Evolutionary conservation across 2,113 vertebrate species (phyloP).

Genomic region (Zosterops hypoxanthus): DNA sequence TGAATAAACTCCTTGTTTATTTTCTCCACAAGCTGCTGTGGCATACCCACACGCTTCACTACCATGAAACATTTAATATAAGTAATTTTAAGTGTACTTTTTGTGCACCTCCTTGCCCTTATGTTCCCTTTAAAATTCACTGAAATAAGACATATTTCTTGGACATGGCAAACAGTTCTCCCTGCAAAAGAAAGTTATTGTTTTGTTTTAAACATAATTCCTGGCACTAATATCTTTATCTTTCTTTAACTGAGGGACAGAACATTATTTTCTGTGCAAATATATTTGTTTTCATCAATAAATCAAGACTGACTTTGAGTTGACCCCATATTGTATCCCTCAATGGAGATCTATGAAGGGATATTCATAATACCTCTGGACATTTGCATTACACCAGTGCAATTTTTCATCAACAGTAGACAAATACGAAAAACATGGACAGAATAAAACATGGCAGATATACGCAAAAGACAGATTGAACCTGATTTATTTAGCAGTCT

Average conservation of each 20-base stretch:
- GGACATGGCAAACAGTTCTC: slow-evolving; percentile 15
- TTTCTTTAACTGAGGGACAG: slow-evolving; percentile 51
- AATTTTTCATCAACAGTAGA: slow-evolving; percentile 66
- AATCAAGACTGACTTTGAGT: slow-evolving; percentile 75
- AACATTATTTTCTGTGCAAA: slow-evolving; percentile 66
- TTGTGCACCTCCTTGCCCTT: not conserved
- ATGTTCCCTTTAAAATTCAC: not conserved
- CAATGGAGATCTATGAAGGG: slow-evolving; percentile 48
- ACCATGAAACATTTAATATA: not conserved
- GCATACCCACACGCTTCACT: not conserved
- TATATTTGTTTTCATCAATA: slow-evolving; percentile 66
- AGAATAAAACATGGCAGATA: slow-evolving; percentile 65
- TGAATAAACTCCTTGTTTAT: not conserved
- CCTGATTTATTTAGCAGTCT: slow-evolving; percentile 62
- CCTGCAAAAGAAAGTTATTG: not conserved
- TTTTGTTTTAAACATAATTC: slow-evolving; percentile 63
- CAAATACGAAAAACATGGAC: slow-evolving; percentile 63
- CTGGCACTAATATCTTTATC: slow-evolving; percentile 64
- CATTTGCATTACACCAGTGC: slow-evolving; percentile 65
- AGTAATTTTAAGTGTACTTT: not conserved
- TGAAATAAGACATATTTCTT: slow-evolving; percentile 13
- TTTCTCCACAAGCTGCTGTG: not conserved
- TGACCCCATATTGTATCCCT: slow-evolving; percentile 68
- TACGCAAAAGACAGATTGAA: slow-evolving; percentile 62
- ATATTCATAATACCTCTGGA: slow-evolving; percentile 75